A percentile compares a stretch with the other conserved stretches of the same genome.
Conservation (phyloP, 2,888 invertebrate species). For the Mimumesa dahlbomi region DNA sequence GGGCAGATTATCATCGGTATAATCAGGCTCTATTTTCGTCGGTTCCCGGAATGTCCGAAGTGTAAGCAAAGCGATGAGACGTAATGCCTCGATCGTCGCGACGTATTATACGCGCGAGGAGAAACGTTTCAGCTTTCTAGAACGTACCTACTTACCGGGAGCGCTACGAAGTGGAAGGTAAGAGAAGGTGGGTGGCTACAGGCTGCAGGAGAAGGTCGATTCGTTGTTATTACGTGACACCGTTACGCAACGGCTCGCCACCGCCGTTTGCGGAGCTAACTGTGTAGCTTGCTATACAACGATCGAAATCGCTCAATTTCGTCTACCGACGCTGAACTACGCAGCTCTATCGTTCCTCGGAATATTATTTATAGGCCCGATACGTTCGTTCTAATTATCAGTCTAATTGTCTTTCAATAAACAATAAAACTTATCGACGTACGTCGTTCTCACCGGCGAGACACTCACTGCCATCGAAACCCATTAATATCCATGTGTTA, state of each 20-base stretch:
- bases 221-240: constrained; percentile 75
- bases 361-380: too few species aligned
- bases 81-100: constrained; percentile 28
- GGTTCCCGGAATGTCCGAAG: constrained; percentile 3
- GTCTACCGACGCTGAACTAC: constrained; percentile 28
- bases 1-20: constrained; percentile 28
- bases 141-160: constrained; percentile 45
- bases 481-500: too few species aligned
- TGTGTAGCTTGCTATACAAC: constrained; percentile 17
- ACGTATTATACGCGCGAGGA: constrained; percentile 40
- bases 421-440: too few species aligned
- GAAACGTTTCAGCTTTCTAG: constrained; percentile 60
- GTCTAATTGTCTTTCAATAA: too few species aligned
- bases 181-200: constrained; percentile 67
- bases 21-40: constrained; percentile 6
- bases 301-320: constrained; percentile 48
- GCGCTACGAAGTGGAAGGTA: constrained; percentile 47
- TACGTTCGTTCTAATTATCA: too few species aligned
- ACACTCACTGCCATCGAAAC: too few species aligned
- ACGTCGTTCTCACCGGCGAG: too few species aligned
- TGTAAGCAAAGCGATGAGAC: constrained; percentile 7
- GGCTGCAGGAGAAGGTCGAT: constrained; percentile 72
- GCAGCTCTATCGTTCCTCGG: too few species aligned
- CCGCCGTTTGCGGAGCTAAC: constrained; percentile 35
- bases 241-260: constrained; percentile 70